Base-by-base conservation (phyloP, 2,888 invertebrate species). In the Conus canariensis region DNA sequence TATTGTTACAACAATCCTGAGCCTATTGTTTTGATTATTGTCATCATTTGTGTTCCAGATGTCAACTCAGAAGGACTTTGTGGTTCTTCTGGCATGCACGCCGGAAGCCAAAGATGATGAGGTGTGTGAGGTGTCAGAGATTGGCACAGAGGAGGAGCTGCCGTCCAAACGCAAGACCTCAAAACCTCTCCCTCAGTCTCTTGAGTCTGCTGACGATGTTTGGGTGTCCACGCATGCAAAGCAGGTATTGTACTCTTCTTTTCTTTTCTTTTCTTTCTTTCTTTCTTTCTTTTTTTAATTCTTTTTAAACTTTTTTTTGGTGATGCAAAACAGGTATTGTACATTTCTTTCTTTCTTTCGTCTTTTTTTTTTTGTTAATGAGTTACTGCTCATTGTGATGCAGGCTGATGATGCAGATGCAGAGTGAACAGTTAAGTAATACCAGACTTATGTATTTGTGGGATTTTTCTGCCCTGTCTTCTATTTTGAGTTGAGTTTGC, bases 161-260 rank as follows among this genome's bases (percentile, higher is more conserved):
- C 74, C 87, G 0, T 77, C 70, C 25, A 45, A 56, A 8, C 22
- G n/a, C n/a, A 97, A 96, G 93, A 96, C 95, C 92, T 94, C 96
- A 60, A 93, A 95, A 67, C 97, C 96, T 88, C 95, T 95, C 77
- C 96, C 97, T 58, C 97, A 96, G 93, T 97, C 96, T 88, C 94
- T 97, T 59, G 95, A 97, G 45, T 97, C 97, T 92, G 97, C 98
- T 89, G 97, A 97, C 59, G 97, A 98, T 92, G 97, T 96, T 88
- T 97, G 97, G 97, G 97, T 98, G 6, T 97, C 97, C 0, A 98
- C 98, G 95, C 98, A 98, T 97, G 98, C 98, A 80, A 97, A 97
- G 95, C 98, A 98, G 97, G 98, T 95, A 19, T 64, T n/a, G 7
- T 30, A 64, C 60, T 64, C 45, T 45, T 45, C 45, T 45, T 45